Evolutionary conservation across 2,113 vertebrate genomes (phyloP).

Genomic region (Typhlomys cinereus): DNA sequence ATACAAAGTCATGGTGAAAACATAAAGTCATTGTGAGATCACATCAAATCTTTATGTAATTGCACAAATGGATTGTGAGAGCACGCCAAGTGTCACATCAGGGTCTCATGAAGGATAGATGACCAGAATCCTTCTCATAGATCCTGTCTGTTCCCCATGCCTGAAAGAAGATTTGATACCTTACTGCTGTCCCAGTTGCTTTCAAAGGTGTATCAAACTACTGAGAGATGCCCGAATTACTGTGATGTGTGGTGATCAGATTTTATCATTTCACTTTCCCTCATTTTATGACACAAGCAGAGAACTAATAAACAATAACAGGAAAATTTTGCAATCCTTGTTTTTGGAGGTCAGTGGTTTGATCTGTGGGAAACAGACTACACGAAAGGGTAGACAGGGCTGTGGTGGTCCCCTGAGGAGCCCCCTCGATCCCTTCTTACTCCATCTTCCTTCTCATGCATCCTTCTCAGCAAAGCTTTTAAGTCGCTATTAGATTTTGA

Average conservation of each 20-base stretch:
- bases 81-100: too few species aligned
- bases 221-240: neutral
- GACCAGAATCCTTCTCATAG: neutral
- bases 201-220: neutral
- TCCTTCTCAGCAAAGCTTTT: neutral
- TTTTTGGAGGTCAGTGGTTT: neutral
- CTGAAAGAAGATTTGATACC: neutral
- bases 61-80: too few species aligned
- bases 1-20: too few species aligned
- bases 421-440: neutral
- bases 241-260: neutral
- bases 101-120: too few species aligned
- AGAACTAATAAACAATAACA: too few species aligned
- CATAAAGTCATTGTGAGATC: too few species aligned
- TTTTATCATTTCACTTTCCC: too few species aligned
- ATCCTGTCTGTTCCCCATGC: too few species aligned
- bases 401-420: neutral
- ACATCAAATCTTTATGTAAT: too few species aligned
- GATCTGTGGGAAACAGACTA: neutral
- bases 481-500: conserved; percentile 7
- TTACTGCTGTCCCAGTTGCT: neutral
- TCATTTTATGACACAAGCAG: neutral
- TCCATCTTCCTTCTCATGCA: neutral
- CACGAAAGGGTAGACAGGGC: too few species aligned
- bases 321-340: neutral